phyloP scores from a whole-genome alignment of 2,888 invertebrate genomes.

The Apantesis nais region DNA sequence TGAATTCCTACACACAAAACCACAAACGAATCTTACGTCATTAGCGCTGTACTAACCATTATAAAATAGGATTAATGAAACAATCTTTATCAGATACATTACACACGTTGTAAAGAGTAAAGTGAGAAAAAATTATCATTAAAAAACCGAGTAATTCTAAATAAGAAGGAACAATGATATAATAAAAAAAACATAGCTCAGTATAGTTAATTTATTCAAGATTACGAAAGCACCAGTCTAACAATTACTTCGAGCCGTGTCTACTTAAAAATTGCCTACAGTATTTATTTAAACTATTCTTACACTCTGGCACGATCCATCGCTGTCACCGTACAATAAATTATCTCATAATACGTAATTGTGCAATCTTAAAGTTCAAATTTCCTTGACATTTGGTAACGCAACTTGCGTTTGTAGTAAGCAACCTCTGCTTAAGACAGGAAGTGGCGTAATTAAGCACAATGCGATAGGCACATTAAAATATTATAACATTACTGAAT shows the following conservation, averaged over 20 bases:
- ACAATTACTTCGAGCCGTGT: background rate
- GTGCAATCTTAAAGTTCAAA: constrained; percentile 41
- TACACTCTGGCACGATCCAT: background rate
- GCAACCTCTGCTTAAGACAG: constrained; percentile 35
- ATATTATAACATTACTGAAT: constrained; percentile 40
- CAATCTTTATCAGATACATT: background rate
- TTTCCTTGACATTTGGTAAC: constrained; percentile 47
- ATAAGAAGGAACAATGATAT: background rate
- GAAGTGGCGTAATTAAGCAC: constrained; percentile 39
- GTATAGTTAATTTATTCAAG: background rate
- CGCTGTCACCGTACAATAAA: constrained; percentile 12
- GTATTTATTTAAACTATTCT: background rate
- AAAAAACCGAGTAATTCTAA: background rate
- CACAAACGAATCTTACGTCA: background rate
- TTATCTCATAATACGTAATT: constrained; percentile 22
- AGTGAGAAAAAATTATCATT: background rate
- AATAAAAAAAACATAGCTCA: background rate
- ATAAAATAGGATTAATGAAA: background rate
- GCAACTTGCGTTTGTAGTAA: constrained; percentile 16
- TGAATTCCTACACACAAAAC: background rate
- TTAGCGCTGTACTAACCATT: background rate
- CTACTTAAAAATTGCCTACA: background rate
- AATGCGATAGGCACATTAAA: constrained; percentile 31
- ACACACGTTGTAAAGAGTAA: background rate
- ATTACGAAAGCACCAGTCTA: background rate